Evolutionary conservation across 2,113 vertebrate genomes (phyloP), one percentile per base, ranked within the genome.

Genomic region (Todiramphus chloris): DNA sequence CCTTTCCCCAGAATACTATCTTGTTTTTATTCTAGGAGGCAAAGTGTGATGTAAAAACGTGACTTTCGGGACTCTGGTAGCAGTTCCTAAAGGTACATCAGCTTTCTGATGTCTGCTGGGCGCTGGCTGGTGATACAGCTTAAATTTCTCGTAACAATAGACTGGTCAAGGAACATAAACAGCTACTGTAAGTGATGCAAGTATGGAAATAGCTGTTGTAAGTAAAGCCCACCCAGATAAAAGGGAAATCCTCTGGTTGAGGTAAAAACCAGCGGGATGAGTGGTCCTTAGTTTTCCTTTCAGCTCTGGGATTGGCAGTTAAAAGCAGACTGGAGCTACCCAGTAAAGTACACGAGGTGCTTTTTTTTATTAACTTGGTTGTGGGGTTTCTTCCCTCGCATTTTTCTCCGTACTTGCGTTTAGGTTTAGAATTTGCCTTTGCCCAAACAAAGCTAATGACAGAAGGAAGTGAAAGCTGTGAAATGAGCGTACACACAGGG

Each of bases 301-400:
- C 62, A 72, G 51, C 41, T 70, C 56, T 28, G 69, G 53, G 17
- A 33, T 0, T 37, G 5, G 17, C 8, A 35, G 13, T 37, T 82
- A 58, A 55, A 80, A 64, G 48, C 30, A 83, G 50, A 19, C 43
- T 66, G 25, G 12, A 63, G 35, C 16, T 28, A 30, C 21, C 11
- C n/a, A 43, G 48, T 55, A 35, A 27, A 39, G 44, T 2, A 6
- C 25, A 14, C 0, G 0, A 50, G 24, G 50, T 51, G 50, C 24
- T 58, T 16, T 51, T 43, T 69, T 58, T 16, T 51, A 43, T 43
- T 43, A 43, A 43, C 15, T 43, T 43, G 43, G 43, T 43, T 43
- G 43, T 43, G 43, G 43, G 15, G 15, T 43, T 43, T 58, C 13
- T 51, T 43, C 59, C 62, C 28, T 80, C 27, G 6, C 15, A 0